Evolutionary conservation across 2,113 vertebrate genomes (phyloP).

Genomic region (Ibidorhyncha struthersii): DNA sequence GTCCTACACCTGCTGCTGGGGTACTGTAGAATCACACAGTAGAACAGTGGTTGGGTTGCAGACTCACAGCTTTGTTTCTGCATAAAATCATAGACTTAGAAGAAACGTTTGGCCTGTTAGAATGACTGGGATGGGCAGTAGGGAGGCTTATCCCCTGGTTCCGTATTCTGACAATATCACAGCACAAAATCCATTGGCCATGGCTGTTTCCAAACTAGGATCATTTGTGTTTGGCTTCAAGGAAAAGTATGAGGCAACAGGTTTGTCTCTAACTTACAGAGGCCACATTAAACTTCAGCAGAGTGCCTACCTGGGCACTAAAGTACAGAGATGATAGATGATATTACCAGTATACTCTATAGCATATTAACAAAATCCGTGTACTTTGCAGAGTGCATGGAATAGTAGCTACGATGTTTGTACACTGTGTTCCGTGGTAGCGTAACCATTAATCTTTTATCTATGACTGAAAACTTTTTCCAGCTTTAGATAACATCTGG

Average conservation of each 20-base stretch:
- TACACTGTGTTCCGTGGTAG: constrained; percentile 9
- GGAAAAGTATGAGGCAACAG: background rate
- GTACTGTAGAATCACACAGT: background rate
- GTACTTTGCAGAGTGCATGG: background rate
- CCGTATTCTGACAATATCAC: background rate
- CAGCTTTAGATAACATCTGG: constrained; percentile 56
- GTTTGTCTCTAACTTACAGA: background rate
- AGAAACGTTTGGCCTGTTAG: background rate
- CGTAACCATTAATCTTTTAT: constrained; percentile 19
- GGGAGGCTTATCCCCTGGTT: background rate
- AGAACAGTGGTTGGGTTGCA: background rate
- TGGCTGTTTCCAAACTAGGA: background rate
- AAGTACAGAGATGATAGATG: background rate
- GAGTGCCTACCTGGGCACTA: background rate
- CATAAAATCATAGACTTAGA: background rate
- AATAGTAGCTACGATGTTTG: background rate
- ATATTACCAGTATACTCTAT: background rate
- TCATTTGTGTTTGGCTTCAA: background rate
- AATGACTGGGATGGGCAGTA: background rate
- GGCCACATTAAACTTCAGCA: background rate
- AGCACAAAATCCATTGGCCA: background rate
- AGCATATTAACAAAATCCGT: background rate
- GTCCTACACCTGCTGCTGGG: background rate
- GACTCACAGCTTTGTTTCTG: background rate
- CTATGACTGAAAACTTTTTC: constrained; percentile 32